These are phyloP conservation scores for Drosophila dunni DNA, from an alignment of 1,140 invertebrate genomes.

Conservation along the genomic window DNA sequence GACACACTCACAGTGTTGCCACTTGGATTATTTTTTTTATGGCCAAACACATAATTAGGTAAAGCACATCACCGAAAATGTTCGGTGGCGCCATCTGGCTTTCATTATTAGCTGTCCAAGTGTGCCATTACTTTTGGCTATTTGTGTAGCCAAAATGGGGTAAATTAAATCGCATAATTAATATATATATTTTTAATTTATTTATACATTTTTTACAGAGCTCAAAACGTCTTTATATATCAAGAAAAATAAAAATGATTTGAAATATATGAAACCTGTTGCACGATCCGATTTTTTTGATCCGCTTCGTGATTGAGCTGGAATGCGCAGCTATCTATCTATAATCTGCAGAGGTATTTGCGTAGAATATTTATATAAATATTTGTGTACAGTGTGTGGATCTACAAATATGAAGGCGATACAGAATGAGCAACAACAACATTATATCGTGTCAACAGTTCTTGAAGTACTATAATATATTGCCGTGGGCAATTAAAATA, in stretches of 20 bases:
- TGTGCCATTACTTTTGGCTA: constrained; percentile 16
- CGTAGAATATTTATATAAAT: neutral
- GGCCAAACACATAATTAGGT: constrained; percentile 4
- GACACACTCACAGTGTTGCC: no score
- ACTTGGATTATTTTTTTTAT: neutral
- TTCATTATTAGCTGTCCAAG: constrained; percentile 20
- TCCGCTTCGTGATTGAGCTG: neutral
- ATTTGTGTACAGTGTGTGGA: neutral
- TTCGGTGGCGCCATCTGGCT: constrained; percentile 21
- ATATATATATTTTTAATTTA: neutral
- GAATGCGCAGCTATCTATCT: constrained; percentile 1
- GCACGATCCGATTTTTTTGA: neutral
- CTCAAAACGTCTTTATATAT: no score
- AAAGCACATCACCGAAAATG: constrained; percentile 1
- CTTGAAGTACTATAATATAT: constrained; percentile 35
- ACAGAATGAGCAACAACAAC: neutral
- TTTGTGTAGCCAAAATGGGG: neutral
- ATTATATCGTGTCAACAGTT: constrained; percentile 18
- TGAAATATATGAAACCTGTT: neutral
- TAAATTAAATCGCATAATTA: neutral
- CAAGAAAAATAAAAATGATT: neutral
- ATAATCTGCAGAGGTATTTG: neutral
- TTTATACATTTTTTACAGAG: no score
- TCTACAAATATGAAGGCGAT: constrained; percentile 6
- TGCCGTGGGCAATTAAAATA: constrained; percentile 23